Evolutionary conservation across 1,140 invertebrate species (phyloP).

Genomic region (Aphis gossypii): DNA sequence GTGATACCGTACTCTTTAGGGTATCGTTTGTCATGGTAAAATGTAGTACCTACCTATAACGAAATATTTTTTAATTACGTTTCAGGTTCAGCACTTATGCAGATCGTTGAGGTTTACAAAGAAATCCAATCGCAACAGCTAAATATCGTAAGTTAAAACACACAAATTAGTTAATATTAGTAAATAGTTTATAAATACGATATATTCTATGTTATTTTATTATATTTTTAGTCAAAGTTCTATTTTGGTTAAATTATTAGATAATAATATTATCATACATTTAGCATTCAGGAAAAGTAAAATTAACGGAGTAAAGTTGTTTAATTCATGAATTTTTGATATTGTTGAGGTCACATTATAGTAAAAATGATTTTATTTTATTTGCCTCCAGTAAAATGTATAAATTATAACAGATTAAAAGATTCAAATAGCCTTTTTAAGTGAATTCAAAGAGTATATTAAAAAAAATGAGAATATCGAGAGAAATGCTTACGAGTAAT

Average conservation of each 20-base stretch:
- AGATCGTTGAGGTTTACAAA: conserved; percentile 89
- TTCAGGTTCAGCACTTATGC: conserved; percentile 86
- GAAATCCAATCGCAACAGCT: conserved; percentile 91
- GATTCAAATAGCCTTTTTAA: not conserved
- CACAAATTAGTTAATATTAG: not conserved
- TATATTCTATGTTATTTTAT: not conserved
- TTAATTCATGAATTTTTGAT: not conserved
- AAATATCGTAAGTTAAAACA: conserved; percentile 83
- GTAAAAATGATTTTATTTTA: not conserved
- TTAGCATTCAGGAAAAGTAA: not conserved
- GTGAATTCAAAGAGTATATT: not conserved
- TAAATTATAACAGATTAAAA: not conserved
- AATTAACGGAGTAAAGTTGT: not conserved
- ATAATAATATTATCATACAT: not conserved
- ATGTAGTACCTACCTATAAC: not conserved
- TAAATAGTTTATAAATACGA: not conserved
- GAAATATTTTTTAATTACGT: conserved; percentile 64
- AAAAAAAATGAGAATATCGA: not conserved
- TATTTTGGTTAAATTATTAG: not conserved
- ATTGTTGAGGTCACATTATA: not conserved
- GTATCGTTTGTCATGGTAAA: conserved; percentile 2
- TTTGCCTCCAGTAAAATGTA: not conserved
- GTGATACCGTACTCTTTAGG: not conserved
- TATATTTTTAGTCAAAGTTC: not conserved
- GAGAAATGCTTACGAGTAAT: not conserved